These are phyloP conservation scores for Macropus fuliginosus DNA, from an alignment of 2,797 vertebrate genomes.

Conservation along the genomic window DNA sequence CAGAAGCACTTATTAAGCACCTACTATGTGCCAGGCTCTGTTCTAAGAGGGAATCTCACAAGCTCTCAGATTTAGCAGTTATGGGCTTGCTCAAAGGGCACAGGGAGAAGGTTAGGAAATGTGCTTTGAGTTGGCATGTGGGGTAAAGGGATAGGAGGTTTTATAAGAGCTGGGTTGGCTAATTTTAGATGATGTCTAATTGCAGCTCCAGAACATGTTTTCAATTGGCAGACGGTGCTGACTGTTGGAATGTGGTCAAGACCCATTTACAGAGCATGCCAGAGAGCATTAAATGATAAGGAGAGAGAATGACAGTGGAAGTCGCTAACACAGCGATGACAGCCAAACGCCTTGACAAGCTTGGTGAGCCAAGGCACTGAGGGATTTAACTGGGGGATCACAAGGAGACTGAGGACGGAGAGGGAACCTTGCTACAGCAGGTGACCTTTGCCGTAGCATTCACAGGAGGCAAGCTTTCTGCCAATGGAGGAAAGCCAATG, in stretches of 20 bases:
- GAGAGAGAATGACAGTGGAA: constrained; percentile 63
- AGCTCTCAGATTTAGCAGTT: constrained; percentile 34
- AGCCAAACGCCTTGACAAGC: constrained; percentile 60
- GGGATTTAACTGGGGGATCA: constrained; percentile 46
- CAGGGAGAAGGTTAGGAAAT: constrained; percentile 48
- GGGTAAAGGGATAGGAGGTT: constrained; percentile 47
- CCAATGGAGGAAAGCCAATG: constrained; percentile 19
- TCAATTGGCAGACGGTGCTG: constrained; percentile 77
- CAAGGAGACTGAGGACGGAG: constrained; percentile 5
- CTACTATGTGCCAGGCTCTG: background rate
- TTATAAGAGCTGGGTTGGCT: constrained; percentile 76
- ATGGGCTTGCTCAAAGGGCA: constrained; percentile 50
- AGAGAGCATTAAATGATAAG: constrained; percentile 70
- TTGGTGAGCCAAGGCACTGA: constrained; percentile 36
- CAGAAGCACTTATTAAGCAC: background rate
- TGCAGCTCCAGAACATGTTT: constrained; percentile 77
- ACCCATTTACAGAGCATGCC: constrained; percentile 69
- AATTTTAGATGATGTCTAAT: constrained; percentile 79
- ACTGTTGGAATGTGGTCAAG: constrained; percentile 77
- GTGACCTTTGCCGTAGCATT: constrained; percentile 30
- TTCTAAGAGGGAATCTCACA: background rate
- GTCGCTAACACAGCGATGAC: constrained; percentile 56
- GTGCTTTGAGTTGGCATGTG: constrained; percentile 68
- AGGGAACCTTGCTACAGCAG: background rate
- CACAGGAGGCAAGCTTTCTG: constrained; percentile 29